Conservation (phyloP, 2,888 invertebrate species). For the Drosophila putrida region DNA sequence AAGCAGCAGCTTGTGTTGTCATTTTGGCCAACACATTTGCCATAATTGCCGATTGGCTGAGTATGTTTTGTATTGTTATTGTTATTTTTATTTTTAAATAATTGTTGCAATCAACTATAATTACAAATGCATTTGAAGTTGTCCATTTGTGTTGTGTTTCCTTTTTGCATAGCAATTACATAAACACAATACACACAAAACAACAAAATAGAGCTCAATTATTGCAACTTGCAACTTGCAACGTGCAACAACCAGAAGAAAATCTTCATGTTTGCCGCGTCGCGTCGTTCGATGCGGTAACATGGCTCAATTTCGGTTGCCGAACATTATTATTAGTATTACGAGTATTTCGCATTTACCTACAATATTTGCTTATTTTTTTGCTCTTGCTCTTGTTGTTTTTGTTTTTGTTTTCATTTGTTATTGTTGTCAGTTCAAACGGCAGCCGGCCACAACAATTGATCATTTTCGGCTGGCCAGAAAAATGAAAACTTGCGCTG, state of each 20-base stretch:
- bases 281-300: conserved; percentile 76
- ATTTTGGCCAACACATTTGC: conserved; percentile 50
- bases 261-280: conserved; percentile 48
- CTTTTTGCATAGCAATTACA: conserved; percentile 76
- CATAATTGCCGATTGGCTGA: conserved; percentile 35
- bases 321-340: conserved; percentile 71
- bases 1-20: conserved; percentile 10
- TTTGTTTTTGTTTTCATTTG: neutral
- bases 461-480: conserved; percentile 59
- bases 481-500: conserved; percentile 36
- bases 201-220: conserved; percentile 66
- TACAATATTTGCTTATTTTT: conserved; percentile 58
- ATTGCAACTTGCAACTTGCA: conserved; percentile 60
- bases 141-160: conserved; percentile 69
- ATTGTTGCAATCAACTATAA: conserved; percentile 78
- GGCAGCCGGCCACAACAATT: conserved; percentile 49
- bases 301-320: conserved; percentile 70
- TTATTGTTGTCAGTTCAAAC: conserved; percentile 18
- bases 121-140: conserved; percentile 69
- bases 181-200: conserved; percentile 46
- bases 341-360: conserved; percentile 64
- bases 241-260: conserved; percentile 56
- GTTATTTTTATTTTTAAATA: conserved; percentile 62
- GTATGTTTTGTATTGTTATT: conserved; percentile 23
- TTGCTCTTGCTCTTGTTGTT: conserved; percentile 6